A percentile compares a stretch with the other conserved stretches of the same genome.
Conservation (phyloP, 2,113 vertebrate species). For the Notothenia rossii region DNA sequence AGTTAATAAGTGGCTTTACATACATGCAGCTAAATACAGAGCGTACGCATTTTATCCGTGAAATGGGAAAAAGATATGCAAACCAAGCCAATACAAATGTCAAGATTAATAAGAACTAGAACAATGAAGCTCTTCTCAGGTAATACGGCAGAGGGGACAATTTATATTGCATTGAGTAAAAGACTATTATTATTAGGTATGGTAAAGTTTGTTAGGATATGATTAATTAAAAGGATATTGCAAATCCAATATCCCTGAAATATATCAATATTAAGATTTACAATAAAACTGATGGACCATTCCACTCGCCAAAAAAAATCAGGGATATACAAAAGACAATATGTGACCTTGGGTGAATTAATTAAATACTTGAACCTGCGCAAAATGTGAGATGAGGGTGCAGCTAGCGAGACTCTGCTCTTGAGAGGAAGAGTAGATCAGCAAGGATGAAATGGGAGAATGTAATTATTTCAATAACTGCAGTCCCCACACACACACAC, state of each 20-base stretch:
- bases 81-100: slow-evolving; percentile 27
- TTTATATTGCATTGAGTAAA: slow-evolving; percentile 24
- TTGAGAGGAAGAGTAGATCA: neutral
- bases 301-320: slow-evolving; percentile 12
- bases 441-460: slow-evolving; percentile 25
- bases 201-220: slow-evolving; percentile 31
- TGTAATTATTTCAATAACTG: slow-evolving; percentile 35
- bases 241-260: slow-evolving; percentile 40
- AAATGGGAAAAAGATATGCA: neutral
- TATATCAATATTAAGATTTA: slow-evolving; percentile 34
- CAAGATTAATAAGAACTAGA: slow-evolving; percentile 25
- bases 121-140: slow-evolving; percentile 27
- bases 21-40: neutral
- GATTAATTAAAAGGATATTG: slow-evolving; percentile 55
- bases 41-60: neutral
- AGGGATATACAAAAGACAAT: slow-evolving; percentile 6
- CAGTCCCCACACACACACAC: neutral
- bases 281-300: slow-evolving; percentile 4
- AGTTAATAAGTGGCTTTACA: neutral
- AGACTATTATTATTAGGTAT: slow-evolving; percentile 23
- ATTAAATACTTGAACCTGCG: slow-evolving; percentile 24
- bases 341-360: slow-evolving; percentile 37
- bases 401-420: neutral
- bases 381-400: slow-evolving; percentile 29
- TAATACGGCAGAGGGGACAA: slow-evolving; percentile 7